Evolutionary conservation across 1,140 invertebrate genomes (phyloP), one percentile per base, ranked within the genome.

Genomic region (Trachymyrmex cornetzi): DNA sequence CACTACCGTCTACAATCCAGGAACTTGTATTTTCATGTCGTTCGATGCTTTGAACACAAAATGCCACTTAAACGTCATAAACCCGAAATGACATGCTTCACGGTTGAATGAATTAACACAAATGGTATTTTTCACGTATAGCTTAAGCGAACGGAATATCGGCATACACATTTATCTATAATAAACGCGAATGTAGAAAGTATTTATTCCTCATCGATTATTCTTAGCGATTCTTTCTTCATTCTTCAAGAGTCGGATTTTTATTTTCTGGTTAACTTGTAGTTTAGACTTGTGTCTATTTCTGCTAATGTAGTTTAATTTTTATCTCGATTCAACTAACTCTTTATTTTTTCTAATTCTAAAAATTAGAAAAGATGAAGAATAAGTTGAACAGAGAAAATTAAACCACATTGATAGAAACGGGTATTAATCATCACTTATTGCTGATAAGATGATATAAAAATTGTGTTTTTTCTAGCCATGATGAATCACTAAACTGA

Each of bases 51-150:
- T 6, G 34, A 82, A 38, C 53, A 59, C 53, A 72, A 82, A 82
- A 72, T 59, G 67, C 53, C 67, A 82, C 53, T 82, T 82, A 72
- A 57, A 53, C 66, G 79, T 72, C 66, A 44, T 82, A 82, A 82
- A 82, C n/a, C 16, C 66, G 12, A 82, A 82, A 82, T 82, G 79
- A 72, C 79, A 59, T 71, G 55, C 34, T 59, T 82, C 34, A 55
- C 34, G 38, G 79, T 72, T 30, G 79, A 72, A 82, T 72, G 79
- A 82, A 82, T 82, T 82, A 55, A 59, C 34, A 14, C 53, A 72
- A 81, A 59, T 48, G 34, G 22, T 30, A n/a, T 44, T 81, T 57
- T 22, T 30, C 34, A 4, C 3, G 66, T 44, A 11, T 9, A 16
- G n/a, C 34, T 24, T 38, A n/a, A 24, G 12, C n/a, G 14, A 19